Conservation (phyloP, 2,113 vertebrate genomes). For the Cranoglanis bouderius region DNA sequence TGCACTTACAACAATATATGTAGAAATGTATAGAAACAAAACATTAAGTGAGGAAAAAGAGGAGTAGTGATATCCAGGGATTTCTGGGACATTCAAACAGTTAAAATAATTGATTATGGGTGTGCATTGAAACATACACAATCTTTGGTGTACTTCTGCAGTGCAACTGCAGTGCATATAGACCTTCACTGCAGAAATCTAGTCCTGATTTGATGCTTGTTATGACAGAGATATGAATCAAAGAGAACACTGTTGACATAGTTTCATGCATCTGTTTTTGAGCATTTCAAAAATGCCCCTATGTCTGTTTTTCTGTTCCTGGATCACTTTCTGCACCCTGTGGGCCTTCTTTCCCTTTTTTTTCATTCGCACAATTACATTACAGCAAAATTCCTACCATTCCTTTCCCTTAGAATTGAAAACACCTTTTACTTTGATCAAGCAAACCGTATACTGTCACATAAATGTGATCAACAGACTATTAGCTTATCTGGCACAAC, state of each 20-base stretch:
- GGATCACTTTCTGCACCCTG: slow-evolving; percentile 5
- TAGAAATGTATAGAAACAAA: not conserved
- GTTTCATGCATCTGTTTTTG: slow-evolving; percentile 45
- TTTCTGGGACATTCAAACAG: not conserved
- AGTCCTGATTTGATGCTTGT: slow-evolving; percentile 30
- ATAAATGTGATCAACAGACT: slow-evolving; percentile 40
- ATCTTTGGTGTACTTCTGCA: not conserved
- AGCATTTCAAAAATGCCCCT: slow-evolving; percentile 43
- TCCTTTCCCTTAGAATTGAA: not conserved
- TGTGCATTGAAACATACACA: not conserved
- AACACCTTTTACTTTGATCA: slow-evolving; percentile 42
- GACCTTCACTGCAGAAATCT: not conserved
- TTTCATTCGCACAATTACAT: slow-evolving; percentile 27
- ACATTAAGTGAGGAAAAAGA: not conserved
- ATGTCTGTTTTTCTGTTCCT: slow-evolving; percentile 18
- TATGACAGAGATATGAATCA: slow-evolving; percentile 48
- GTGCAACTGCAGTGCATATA: not conserved
- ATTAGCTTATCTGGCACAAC: slow-evolving; percentile 44
- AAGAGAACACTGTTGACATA: slow-evolving; percentile 46
- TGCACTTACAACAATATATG: not conserved
- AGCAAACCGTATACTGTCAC: slow-evolving; percentile 30
- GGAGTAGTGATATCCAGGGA: not conserved
- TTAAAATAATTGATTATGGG: not conserved
- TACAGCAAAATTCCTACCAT: slow-evolving; percentile 33
- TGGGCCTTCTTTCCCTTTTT: slow-evolving; percentile 19